Percentiles rank a stretch among this genome's conserved stretches.
Evolutionary conservation across 1,140 invertebrate species (phyloP).

Genomic region (Homalodisca vitripennis): DNA sequence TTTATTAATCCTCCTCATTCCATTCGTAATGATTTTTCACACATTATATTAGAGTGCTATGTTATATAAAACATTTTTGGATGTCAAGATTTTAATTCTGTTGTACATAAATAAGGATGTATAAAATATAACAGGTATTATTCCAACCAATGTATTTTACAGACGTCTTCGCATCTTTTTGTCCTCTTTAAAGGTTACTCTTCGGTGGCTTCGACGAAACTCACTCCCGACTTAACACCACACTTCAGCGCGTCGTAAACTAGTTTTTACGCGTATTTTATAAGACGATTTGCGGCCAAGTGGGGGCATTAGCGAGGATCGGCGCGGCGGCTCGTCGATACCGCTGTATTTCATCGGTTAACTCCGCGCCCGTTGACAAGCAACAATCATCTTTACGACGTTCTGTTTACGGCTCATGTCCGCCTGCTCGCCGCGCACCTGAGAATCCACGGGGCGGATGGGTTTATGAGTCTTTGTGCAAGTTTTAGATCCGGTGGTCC

Average conservation of each 20-base stretch:
- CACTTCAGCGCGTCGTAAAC: background rate
- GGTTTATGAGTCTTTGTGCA: conserved; percentile 7
- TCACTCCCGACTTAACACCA: background rate
- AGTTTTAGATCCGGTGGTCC: no score
- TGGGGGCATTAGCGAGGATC: no score
- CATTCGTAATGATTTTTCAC: no score
- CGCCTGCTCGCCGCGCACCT: conserved; percentile 12
- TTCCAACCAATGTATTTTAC: background rate
- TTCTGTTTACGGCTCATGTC: background rate
- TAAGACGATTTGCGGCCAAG: background rate
- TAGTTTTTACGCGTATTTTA: conserved; percentile 1
- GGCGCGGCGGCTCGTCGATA: background rate
- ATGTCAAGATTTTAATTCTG: background rate
- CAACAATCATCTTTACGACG: conserved; percentile 10
- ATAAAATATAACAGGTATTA: background rate
- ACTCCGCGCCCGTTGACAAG: conserved; percentile 8
- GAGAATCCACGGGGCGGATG: background rate
- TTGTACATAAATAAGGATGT: background rate
- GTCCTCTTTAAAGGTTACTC: background rate
- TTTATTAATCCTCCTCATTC: no score
- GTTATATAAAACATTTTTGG: background rate
- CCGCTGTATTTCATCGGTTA: conserved; percentile 2
- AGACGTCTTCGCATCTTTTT: background rate
- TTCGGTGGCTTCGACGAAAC: background rate
- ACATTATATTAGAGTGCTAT: background rate